A percentile compares a stretch with the other conserved stretches of the same genome.
Conservation (phyloP, 2,113 vertebrate genomes). For the Numenius arquata region DNA sequence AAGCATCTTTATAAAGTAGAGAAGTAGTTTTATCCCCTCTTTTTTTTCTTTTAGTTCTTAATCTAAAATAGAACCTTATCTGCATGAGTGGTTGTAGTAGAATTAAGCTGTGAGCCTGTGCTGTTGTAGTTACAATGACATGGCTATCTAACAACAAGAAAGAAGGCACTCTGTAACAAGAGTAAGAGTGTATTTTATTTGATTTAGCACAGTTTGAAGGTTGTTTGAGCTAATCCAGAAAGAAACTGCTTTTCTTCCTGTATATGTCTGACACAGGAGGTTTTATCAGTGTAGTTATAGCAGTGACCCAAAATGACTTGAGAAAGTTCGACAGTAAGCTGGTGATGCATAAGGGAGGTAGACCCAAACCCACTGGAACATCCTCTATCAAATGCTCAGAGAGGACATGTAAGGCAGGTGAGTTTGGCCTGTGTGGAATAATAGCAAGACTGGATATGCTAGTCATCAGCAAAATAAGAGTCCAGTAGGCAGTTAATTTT, state of each 20-base stretch:
- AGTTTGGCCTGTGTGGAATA: too few species aligned
- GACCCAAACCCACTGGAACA: too few species aligned
- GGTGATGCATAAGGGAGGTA: background rate
- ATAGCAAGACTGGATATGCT: too few species aligned
- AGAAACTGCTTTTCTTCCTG: background rate
- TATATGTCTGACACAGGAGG: background rate
- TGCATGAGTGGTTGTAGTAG: background rate
- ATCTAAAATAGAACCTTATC: background rate
- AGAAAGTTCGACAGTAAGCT: background rate
- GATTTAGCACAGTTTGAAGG: background rate
- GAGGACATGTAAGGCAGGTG: too few species aligned
- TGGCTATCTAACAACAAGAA: background rate
- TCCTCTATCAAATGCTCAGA: too few species aligned
- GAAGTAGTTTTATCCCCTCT: too few species aligned
- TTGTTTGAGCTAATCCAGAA: background rate
- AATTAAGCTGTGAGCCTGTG: background rate
- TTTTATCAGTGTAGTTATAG: background rate
- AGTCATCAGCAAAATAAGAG: too few species aligned
- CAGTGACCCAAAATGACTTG: background rate
- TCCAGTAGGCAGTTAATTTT: too few species aligned
- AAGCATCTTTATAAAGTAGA: background rate
- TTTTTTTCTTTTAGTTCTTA: background rate
- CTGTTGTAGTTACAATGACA: background rate
- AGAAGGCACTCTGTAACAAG: background rate
- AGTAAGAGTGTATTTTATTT: background rate